phyloP scores from a whole-genome alignment of 2,888 invertebrate genomes.

The Sinopyrophorus schimmeli region DNA sequence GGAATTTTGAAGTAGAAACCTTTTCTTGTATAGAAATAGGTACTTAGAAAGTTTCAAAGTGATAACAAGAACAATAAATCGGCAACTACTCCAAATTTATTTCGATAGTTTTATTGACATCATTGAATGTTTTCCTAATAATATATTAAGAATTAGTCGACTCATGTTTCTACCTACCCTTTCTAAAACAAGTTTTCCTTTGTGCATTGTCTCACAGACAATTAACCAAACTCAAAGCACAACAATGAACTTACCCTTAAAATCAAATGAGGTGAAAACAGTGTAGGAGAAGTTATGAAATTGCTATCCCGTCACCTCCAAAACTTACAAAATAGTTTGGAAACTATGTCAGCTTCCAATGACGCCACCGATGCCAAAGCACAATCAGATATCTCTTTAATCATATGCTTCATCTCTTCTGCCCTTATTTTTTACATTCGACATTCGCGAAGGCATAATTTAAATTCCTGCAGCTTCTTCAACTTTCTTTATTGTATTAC shows the following conservation, averaged over 20 bases:
- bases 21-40: too few relatives aligned
- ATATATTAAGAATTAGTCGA: too few relatives aligned
- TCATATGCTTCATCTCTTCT: slow-evolving; percentile 14
- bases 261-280: slow-evolving; percentile 39
- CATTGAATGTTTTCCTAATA: too few relatives aligned
- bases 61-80: too few relatives aligned
- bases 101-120: too few relatives aligned
- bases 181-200: too few relatives aligned
- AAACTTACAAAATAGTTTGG: slow-evolving; percentile 37
- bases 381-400: slow-evolving; percentile 12
- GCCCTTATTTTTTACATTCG: slow-evolving; percentile 1
- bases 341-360: slow-evolving; percentile 34
- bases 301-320: slow-evolving; percentile 36
- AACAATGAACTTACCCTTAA: slow-evolving; percentile 35
- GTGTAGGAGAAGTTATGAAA: slow-evolving; percentile 36
- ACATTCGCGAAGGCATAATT: slow-evolving; percentile 10
- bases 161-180: too few relatives aligned
- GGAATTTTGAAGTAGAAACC: too few relatives aligned
- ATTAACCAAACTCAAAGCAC: slow-evolving; percentile 27
- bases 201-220: slow-evolving; percentile 25
- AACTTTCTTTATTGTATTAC: slow-evolving; percentile 4
- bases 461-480: slow-evolving; percentile 6
- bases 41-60: too few relatives aligned
- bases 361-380: slow-evolving; percentile 16
- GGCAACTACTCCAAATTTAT: too few relatives aligned